Base-by-base conservation (phyloP, 2,113 vertebrate genomes). In the Gadus macrocephalus region DNA sequence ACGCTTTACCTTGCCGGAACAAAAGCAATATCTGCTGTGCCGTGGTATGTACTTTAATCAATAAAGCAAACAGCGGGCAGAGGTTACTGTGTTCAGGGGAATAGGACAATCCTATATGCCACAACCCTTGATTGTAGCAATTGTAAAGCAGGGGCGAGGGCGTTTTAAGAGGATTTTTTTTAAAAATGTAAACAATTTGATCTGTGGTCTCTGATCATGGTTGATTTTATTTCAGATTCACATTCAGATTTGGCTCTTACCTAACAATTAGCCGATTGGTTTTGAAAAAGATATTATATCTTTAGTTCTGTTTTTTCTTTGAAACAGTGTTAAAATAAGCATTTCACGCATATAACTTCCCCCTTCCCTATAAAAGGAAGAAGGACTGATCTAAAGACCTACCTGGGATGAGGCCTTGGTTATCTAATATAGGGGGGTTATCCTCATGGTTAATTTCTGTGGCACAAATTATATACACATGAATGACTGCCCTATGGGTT, bases 241-340 rank as follows among this genome's bases (percentile, higher is more conserved):
- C 75, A 86, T 77, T 89, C 71, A 83, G 59, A 77, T 78, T 69
- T 82, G 82, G 84, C 85, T 87, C 87, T 86, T 90, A 63, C 81
- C 82, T 72, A 71, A 70, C 1, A 67, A 78, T 71, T 67, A 76
- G 73, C 64, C 64, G 60, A 74, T 69, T 74, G 16, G 60, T 63
- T 69, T 53, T 67, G 63, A 55, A 16, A 4, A 63, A 49, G 9
- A 1, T 49, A 65, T 42, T 38, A 72, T 67, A 72, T 75, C 17
- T 68, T 19, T 20, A 35, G 38, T 16, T 38, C 6, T 83, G 67
- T 72, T 35, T 63, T 63, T 67, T 67, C 77, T 85, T 77, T 78
- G 64, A 53, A 28, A 49, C 59, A 64, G 66, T 65, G 63, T 75
- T 78, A 74, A 84, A 56, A 69, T 49, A 49, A 49, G 6, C 31